Evolutionary conservation across 2,113 vertebrate genomes (phyloP), one percentile per base, ranked within the genome.

Genomic region (Halcyon malimbica): DNA sequence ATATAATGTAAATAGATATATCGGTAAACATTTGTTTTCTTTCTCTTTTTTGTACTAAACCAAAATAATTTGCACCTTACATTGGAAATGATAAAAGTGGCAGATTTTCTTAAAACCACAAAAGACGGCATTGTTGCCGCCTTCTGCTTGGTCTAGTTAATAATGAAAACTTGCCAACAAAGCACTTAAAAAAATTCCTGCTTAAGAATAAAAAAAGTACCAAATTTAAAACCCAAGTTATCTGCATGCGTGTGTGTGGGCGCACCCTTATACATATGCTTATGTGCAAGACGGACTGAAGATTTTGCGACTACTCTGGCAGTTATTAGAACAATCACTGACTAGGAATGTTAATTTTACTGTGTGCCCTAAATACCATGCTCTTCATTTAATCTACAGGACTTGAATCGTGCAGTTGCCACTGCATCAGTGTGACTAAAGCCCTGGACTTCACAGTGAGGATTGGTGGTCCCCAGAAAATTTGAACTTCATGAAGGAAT

Each of bases 141-240:
- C 48, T 84, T 84, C 83, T 81, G 80, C 74, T 82, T 84, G 70
- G 78, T 81, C 81, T 73, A 84, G 54, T 92, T 94, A 84, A 54
- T 68, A 83, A 91, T 16, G 65, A 87, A 93, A 94, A 85, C 63
- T 87, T 89, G 88, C 23, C 63, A 89, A 93, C 86, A 94, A 96
- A 96, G 89, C 86, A 89, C 77, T 93, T 87, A 41, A 87, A 88
- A 94, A 54, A 62, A 68, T 69, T 84, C 44, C 56, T 54, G 62
- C 65, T 89, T 50, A 76, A 89, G 80, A 95, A 82, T 76, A 89
- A 89, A 93, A 83, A 81, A 87, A 73, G 78, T 48, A 93, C 70
- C 70, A 91, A 53, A 94, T 87, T 79, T 59, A 63, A 91, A 92
- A 57, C 31, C 26, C 6, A 79, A 82, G 70, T 80, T 83, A 92